A percentile compares a stretch with the other conserved stretches of the same genome.
Evolutionary conservation across 2,888 invertebrate species (phyloP).

Genomic region (Eudasyphora cyanicolor): DNA sequence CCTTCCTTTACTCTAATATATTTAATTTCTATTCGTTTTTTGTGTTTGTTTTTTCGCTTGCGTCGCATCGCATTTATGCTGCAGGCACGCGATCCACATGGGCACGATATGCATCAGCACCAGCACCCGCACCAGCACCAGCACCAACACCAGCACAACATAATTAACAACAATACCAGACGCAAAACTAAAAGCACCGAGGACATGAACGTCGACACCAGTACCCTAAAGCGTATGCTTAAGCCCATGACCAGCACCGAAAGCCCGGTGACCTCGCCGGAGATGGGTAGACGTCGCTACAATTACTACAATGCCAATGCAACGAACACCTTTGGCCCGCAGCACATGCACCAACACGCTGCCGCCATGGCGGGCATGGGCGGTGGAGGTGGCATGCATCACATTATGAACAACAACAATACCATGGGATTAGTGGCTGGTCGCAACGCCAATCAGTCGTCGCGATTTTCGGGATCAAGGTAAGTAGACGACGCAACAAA

Average conservation of each 20-base stretch:
- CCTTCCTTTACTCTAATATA: background rate
- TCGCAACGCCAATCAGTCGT: constrained; percentile 83
- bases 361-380: constrained; percentile 65
- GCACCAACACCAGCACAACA: constrained; percentile 86
- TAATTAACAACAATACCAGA: constrained; percentile 88
- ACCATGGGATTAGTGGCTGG: constrained; percentile 76
- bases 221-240: constrained; percentile 94
- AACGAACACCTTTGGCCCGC: constrained; percentile 81
- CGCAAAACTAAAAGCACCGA: constrained; percentile 95
- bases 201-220: constrained; percentile 87
- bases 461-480: constrained; percentile 85
- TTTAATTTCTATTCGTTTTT: constrained; percentile 31
- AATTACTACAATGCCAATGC: constrained; percentile 83
- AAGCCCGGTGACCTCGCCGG: constrained; percentile 94
- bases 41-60: constrained; percentile 72
- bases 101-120: constrained; percentile 82
- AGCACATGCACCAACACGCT: constrained; percentile 81
- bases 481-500: constrained; percentile 74
- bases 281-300: constrained; percentile 91
- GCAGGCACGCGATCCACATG: constrained; percentile 85
- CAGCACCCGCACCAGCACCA: constrained; percentile 82
- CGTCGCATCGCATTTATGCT: constrained; percentile 62
- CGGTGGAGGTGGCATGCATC: constrained; percentile 80
- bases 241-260: constrained; percentile 95
- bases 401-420: constrained; percentile 83